phyloP scores from a whole-genome alignment of 2,113 vertebrate species.

The Campylomormyrus tamandua region DNA sequence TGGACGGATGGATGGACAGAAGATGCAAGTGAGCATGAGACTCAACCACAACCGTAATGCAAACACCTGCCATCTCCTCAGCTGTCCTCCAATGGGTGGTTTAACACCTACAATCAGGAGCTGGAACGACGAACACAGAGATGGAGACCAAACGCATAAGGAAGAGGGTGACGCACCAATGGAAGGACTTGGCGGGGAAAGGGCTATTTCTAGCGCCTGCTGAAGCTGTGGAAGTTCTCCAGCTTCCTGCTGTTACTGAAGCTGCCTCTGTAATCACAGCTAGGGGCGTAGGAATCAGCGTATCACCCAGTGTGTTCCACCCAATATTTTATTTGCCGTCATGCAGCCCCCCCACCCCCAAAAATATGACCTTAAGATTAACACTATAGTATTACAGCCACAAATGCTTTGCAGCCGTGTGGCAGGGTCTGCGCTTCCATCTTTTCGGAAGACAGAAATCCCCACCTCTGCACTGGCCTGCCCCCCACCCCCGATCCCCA shows the following conservation, averaged over 20 bases:
- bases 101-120: background rate
- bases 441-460: background rate
- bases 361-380: background rate
- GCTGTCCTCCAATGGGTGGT: background rate
- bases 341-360: background rate
- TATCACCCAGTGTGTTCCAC: too few relatives aligned
- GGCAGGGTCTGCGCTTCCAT: background rate
- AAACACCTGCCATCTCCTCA: background rate
- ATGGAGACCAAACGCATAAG: background rate
- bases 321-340: too few relatives aligned
- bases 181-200: background rate
- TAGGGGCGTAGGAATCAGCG: too few relatives aligned
- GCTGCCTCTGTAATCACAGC: background rate
- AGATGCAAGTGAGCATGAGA: background rate
- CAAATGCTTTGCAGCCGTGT: too few relatives aligned
- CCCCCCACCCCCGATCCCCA: background rate
- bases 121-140: background rate
- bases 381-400: too few relatives aligned
- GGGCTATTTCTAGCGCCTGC: too few relatives aligned
- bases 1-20: background rate
- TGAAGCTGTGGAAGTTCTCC: background rate
- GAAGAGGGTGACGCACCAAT: background rate
- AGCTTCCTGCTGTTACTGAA: background rate
- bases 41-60: background rate
- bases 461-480: background rate